Percentiles rank a stretch among this genome's conserved stretches.
These are phyloP conservation scores for Lepidonotus clava DNA, from an alignment of 2,888 invertebrate genomes.

Conservation along the genomic window DNA sequence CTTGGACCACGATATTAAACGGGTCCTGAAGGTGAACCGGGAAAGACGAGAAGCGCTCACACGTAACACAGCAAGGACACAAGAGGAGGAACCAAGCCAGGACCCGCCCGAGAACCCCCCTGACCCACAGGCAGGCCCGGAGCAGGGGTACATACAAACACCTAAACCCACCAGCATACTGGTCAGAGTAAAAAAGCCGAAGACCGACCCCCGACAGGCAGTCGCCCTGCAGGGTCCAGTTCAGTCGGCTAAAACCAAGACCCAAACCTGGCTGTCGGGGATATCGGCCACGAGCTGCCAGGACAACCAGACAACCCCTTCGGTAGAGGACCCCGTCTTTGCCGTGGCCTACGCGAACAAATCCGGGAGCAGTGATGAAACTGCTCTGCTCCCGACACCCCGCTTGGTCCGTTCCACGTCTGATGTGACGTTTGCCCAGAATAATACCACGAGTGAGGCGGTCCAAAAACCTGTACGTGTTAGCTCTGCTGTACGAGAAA, in stretches of 20 bases:
- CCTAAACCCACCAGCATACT: slow-evolving; percentile 1
- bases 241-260: not conserved
- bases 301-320: not conserved
- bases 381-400: not conserved
- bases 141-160: not conserved
- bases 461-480: not conserved
- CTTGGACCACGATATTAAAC: slow-evolving; percentile 10
- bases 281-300: not conserved
- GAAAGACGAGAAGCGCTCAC: not conserved
- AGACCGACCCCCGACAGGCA: not conserved
- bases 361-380: not conserved
- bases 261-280: slow-evolving; percentile 2
- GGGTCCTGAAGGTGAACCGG: not conserved
- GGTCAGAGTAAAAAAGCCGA: not conserved
- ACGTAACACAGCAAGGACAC: not conserved
- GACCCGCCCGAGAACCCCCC: not conserved
- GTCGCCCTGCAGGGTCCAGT: not conserved
- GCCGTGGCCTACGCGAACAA: not conserved
- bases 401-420: not conserved
- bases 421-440: not conserved
- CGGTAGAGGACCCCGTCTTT: not conserved
- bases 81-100: not conserved
- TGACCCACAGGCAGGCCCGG: not conserved
- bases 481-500: not conserved
- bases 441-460: not conserved